Evolutionary conservation across 2,797 vertebrate genomes (phyloP).

Genomic region (Microctenopoma lineatum): DNA sequence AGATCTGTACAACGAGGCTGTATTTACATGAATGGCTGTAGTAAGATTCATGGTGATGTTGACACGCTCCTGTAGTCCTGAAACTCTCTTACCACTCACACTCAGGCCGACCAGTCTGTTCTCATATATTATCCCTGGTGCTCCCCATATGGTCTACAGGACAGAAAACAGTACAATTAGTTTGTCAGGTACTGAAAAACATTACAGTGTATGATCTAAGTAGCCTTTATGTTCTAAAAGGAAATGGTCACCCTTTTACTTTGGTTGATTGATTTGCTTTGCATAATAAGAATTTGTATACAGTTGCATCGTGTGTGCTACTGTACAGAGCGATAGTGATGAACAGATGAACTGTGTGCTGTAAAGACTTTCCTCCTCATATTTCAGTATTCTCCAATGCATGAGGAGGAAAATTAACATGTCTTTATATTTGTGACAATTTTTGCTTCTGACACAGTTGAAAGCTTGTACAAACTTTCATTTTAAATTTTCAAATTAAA

Average conservation of each 20-base stretch:
- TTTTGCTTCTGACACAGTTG: no score
- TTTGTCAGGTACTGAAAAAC: not conserved
- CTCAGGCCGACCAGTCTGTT: slow-evolving; percentile 47
- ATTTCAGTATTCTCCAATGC: no score
- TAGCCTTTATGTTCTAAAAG: not conserved
- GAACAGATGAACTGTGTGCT: not conserved
- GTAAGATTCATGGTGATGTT: slow-evolving; percentile 54
- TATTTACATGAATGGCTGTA: slow-evolving; percentile 1
- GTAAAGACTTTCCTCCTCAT: not conserved
- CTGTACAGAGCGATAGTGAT: not conserved
- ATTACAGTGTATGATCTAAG: not conserved
- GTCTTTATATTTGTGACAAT: no score
- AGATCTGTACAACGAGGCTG: not conserved
- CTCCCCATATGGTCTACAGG: not conserved
- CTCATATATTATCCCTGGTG: slow-evolving; percentile 13
- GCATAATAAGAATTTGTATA: no score
- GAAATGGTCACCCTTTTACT: no score
- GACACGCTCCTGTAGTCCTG: slow-evolving; percentile 44
- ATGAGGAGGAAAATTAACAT: not conserved
- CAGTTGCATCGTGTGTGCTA: not conserved
- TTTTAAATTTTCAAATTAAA: no score
- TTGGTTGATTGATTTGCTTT: no score
- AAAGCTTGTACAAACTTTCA: no score
- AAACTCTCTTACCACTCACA: slow-evolving; percentile 20
- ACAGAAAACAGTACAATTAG: not conserved